Evolutionary conservation across 2,113 vertebrate species (phyloP).

Genomic region (Albula glossodonta): DNA sequence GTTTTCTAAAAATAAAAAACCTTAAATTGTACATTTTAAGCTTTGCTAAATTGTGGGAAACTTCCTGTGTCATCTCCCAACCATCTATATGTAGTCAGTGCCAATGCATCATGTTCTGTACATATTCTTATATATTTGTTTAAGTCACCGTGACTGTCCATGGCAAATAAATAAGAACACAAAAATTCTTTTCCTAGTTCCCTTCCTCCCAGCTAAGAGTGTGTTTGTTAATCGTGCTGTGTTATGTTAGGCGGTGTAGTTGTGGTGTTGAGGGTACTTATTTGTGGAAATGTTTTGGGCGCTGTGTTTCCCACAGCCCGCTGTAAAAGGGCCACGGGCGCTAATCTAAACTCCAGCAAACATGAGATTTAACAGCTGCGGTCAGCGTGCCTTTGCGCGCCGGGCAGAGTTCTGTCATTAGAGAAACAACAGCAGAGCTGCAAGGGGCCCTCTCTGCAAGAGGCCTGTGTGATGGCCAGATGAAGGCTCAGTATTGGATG

Average conservation of each 20-base stretch:
- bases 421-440: background rate
- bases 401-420: conserved; percentile 20
- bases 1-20: too few species aligned
- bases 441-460: conserved; percentile 38
- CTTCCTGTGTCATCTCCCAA: too few species aligned
- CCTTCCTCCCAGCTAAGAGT: background rate
- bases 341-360: conserved; percentile 31
- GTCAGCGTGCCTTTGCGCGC: conserved; percentile 29
- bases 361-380: conserved; percentile 35
- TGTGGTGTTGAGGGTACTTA: conserved; percentile 45
- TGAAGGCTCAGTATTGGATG: too few species aligned
- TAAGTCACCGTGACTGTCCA: too few species aligned
- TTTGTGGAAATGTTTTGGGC: conserved; percentile 38
- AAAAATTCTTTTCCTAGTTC: background rate
- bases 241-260: conserved; percentile 48
- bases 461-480: too few species aligned
- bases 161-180: too few species aligned
- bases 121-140: too few species aligned
- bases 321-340: conserved; percentile 16
- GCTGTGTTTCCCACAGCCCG: conserved; percentile 33
- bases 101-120: too few species aligned
- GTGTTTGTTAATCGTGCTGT: conserved; percentile 42
- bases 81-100: too few species aligned
- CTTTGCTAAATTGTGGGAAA: too few species aligned
- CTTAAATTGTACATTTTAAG: too few species aligned